A percentile compares a stretch with the other conserved stretches of the same genome.
Conservation (phyloP, 2,888 invertebrate species). For the Pseudanteris insignis region DNA sequence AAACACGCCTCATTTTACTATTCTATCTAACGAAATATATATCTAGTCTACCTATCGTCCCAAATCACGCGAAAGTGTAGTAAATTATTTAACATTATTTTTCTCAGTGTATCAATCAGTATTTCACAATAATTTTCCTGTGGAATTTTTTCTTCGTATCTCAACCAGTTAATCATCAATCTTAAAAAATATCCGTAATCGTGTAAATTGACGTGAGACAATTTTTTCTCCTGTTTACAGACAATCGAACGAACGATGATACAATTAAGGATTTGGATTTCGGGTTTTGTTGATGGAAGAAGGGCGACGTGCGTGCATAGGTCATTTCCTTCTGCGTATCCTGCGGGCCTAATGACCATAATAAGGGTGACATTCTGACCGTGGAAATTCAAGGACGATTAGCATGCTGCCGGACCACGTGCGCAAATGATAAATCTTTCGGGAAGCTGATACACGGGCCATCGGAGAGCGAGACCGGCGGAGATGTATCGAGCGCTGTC, state of each 20-base stretch:
- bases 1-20: too few species aligned
- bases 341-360: constrained; percentile 38
- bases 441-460: constrained; percentile 50
- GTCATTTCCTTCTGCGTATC: constrained; percentile 20
- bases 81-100: too few species aligned
- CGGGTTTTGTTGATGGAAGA: constrained; percentile 1
- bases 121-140: too few species aligned
- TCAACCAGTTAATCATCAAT: too few species aligned
- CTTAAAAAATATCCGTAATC: too few species aligned
- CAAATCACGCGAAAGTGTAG: too few species aligned
- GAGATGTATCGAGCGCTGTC: constrained; percentile 61
- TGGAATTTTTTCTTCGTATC: too few species aligned
- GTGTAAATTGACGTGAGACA: too few species aligned
- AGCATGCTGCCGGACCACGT: constrained; percentile 52
- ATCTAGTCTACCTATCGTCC: too few species aligned
- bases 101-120: too few species aligned
- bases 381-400: constrained; percentile 50
- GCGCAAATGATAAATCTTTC: constrained; percentile 55
- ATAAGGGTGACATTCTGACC: constrained; percentile 40
- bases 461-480: constrained; percentile 48
- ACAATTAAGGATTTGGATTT: constrained; percentile 23
- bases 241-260: constrained; percentile 11
- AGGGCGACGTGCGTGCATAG: constrained; percentile 10
- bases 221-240: constrained; percentile 5
- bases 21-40: too few species aligned